phyloP scores from a whole-genome alignment of 2,797 vertebrate genomes.

The Steatocranus sp. region DNA sequence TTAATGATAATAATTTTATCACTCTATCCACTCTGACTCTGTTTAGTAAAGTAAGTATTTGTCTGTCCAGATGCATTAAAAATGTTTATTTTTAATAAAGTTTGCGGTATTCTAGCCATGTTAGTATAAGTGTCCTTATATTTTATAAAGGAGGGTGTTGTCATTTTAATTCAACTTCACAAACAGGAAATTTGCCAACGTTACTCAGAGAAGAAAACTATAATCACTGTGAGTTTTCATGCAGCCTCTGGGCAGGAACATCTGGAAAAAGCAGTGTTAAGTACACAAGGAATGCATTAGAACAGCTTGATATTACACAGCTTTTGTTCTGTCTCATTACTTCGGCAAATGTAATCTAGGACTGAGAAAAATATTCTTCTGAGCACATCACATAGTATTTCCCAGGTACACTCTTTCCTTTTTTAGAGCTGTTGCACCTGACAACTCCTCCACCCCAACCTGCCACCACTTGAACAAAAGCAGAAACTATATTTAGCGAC shows the following conservation, averaged over 20 bases:
- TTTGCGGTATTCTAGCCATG: background rate
- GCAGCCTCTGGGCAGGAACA: slow-evolving; percentile 6
- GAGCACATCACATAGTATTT: slow-evolving; percentile 8
- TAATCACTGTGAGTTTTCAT: slow-evolving; percentile 12
- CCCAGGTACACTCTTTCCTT: background rate
- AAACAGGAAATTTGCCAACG: background rate
- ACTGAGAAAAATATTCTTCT: slow-evolving; percentile 32
- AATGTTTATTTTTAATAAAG: no score
- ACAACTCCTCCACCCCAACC: slow-evolving; percentile 44
- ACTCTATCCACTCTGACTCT: background rate
- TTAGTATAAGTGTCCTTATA: background rate
- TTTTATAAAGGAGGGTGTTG: background rate
- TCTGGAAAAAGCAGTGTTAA: slow-evolving; percentile 23
- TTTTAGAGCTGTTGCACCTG: slow-evolving; percentile 25
- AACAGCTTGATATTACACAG: slow-evolving; percentile 57
- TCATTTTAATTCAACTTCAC: background rate
- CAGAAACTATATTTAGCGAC: slow-evolving; percentile 62
- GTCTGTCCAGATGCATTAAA: background rate
- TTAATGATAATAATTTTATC: background rate
- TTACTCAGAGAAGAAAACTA: slow-evolving; percentile 4
- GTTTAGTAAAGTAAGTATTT: background rate
- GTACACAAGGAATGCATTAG: slow-evolving; percentile 44
- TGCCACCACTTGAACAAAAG: slow-evolving; percentile 53
- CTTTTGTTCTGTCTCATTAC: slow-evolving; percentile 69
- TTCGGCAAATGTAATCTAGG: slow-evolving; percentile 61